Evolutionary conservation across 2,888 invertebrate genomes (phyloP), one percentile per base, ranked within the genome.

Genomic region (Hydriomena furcata): DNA sequence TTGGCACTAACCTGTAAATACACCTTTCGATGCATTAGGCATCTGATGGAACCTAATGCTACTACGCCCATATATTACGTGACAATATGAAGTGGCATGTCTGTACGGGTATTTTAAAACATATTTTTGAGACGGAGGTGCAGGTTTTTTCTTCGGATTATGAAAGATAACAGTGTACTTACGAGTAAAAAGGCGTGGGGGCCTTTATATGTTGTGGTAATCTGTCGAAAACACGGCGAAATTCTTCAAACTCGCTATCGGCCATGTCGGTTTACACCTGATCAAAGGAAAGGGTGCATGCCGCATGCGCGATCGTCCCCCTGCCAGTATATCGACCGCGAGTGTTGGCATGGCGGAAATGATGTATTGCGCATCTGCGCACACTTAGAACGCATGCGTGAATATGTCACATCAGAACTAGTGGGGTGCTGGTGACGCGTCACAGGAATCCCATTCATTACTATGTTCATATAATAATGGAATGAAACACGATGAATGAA

Each of bases 191-290:
- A 50, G 95, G 95, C 66, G 95, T 93, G 44, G 96, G 94, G 40
- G 94, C 94, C 79, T 94, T 95, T 62, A 94, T 93, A 72, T 94
- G 94, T 78, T 95, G 95, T 52, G 95, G 94, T 80, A 95, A 91
- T 87, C 94, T 93, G 73, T 96, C 96, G 84, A 96, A 97, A 82
- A 94, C 94, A 73, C 95, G 94, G 73, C 95, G 94, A 91, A 97
- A 97, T 92, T 97, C 96, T 89, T 97, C 97, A 91, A 96, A 97
- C 90, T 97, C 97, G 83, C 94, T 95, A 92, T 97, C 97, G 74
- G 97, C 97, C 97, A 97, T 97, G 91, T 91, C 92, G 92, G 78
- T 86, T 77, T 75, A 74, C 85, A 83, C 76, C 96, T 96, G 96
- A 96, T 95, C 89, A 95, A 93, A 65, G 64, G 65, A 61, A 62